Percentiles rank a stretch among this genome's conserved stretches.
Evolutionary conservation across 2,113 vertebrate genomes (phyloP).

Genomic region (Cyanocitta stelleri): DNA sequence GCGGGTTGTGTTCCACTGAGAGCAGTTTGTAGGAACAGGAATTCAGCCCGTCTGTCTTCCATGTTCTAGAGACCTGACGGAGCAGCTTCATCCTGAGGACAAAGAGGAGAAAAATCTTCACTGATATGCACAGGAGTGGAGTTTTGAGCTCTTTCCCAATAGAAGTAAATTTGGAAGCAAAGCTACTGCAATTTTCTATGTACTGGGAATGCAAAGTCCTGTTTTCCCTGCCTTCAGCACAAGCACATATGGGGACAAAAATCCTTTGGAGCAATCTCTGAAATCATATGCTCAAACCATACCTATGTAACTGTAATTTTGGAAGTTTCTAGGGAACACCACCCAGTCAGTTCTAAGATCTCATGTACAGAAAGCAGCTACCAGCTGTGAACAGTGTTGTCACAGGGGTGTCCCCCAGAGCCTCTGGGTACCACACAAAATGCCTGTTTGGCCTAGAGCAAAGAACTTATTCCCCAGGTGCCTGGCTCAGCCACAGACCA

Average conservation of each 20-base stretch:
- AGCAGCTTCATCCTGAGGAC: conserved; percentile 86
- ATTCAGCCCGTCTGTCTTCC: conserved; percentile 87
- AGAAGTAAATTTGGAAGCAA: not conserved
- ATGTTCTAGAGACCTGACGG: conserved; percentile 74
- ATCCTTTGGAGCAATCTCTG: not conserved
- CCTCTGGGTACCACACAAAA: not conserved
- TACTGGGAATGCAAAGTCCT: not conserved
- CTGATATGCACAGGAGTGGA: not conserved
- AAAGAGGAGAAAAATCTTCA: not conserved
- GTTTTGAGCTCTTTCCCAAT: not conserved
- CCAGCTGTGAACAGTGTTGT: not conserved
- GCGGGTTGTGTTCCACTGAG: conserved; percentile 76
- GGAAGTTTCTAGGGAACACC: not conserved
- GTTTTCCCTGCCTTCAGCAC: not conserved
- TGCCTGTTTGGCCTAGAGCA: not conserved
- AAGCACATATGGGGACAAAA: not conserved
- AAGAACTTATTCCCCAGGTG: not conserved
- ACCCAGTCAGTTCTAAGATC: not conserved
- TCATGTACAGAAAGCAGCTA: not conserved
- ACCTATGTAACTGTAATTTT: not conserved
- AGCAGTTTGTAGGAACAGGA: conserved; percentile 85
- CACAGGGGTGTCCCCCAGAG: not conserved
- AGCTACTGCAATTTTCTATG: not conserved
- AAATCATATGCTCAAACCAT: not conserved
- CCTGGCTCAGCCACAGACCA: not conserved